Evolutionary conservation across 2,888 invertebrate species (phyloP), one percentile per base, ranked within the genome.

Genomic region (Helobdella robusta): DNA sequence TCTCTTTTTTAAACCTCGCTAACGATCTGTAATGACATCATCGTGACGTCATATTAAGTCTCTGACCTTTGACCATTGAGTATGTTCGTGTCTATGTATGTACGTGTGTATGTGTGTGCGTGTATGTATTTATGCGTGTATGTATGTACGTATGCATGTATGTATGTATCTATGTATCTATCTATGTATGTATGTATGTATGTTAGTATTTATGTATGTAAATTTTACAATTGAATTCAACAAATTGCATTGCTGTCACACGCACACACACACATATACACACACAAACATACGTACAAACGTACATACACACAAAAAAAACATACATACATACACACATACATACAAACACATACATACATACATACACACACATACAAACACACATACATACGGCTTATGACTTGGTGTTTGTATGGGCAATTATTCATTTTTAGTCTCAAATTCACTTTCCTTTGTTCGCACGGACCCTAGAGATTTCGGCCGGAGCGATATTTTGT

Each of bases 61-160:
- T n/a, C n/a, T n/a, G n/a, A n/a, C n/a, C n/a, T n/a, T n/a, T n/a
- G n/a, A n/a, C n/a, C n/a, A n/a, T n/a, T n/a, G n/a, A n/a, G n/a
- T 52, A 20, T 52, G 23, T 52, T 15, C 11, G 23, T 52, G 23
- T 52, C 8, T 20, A 23, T 52, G 20, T 52, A 52, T 52, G 20
- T 52, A 52, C 20, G 23, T 52, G 52, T 62, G 34, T 62, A 54
- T 62, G 28, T 62, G 50, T 28, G 4, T 48, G n/a, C 50, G 28
- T 52, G 50, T 6, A 20, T 52, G 28, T 50, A 62, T 40, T 15
- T 40, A 40, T 40, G 44, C n/a, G n/a, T 40, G n/a, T 40, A 40
- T 40, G n/a, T 40, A 40, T 40, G n/a, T 20, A 52, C 20, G 20
- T 52, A 52, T 52, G 20, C 20, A 52, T 20, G 20, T 52, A 52